Evolutionary conservation across 2,113 vertebrate genomes (phyloP).

Genomic region (Oreochromis spilurus): DNA sequence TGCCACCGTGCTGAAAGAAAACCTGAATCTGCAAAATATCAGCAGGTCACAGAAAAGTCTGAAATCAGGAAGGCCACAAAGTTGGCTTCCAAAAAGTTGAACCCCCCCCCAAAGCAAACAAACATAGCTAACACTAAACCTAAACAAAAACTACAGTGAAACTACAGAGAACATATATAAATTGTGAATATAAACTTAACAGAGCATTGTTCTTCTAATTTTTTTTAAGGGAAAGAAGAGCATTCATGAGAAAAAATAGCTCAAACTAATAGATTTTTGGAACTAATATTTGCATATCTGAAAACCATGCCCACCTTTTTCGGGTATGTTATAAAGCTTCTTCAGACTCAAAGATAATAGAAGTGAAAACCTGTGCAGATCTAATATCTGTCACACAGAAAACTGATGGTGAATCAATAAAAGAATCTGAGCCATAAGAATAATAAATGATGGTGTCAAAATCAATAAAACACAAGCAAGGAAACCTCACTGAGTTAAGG

Average conservation of each 20-base stretch:
- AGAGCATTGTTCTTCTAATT: background rate
- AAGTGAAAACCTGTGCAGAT: background rate
- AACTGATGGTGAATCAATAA: background rate
- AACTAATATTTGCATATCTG: too few relatives aligned
- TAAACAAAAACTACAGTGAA: background rate
- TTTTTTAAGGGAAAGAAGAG: background rate
- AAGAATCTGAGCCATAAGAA: background rate
- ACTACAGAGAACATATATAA: background rate
- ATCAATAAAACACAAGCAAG: background rate
- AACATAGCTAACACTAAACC: background rate
- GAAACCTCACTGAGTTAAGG: background rate
- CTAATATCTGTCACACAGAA: accelerated
- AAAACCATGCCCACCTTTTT: too few relatives aligned
- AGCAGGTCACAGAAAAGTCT: background rate
- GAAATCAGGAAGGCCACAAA: background rate
- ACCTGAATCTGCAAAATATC: background rate
- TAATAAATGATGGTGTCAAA: background rate
- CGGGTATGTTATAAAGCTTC: background rate
- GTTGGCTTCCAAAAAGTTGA: background rate
- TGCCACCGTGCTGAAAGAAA: too few relatives aligned
- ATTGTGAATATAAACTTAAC: background rate
- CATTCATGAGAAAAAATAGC: background rate
- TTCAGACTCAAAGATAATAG: background rate
- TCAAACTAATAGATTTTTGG: too few relatives aligned
- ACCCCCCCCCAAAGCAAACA: background rate